Conservation (phyloP, 2,888 invertebrate species). For the Zelleria hepariella region DNA sequence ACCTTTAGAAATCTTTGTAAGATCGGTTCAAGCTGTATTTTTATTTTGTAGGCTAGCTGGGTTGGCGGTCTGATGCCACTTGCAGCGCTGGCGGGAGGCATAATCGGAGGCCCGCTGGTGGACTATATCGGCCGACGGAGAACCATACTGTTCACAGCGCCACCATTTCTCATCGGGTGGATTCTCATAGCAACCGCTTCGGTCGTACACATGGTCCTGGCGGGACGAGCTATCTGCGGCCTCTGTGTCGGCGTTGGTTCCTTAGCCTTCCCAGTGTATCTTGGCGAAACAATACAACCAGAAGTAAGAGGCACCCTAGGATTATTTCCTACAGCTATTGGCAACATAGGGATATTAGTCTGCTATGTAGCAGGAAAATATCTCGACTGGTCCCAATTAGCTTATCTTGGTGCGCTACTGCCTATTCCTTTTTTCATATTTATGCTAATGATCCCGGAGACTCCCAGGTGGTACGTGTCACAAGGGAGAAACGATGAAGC, state of each 20-base stretch:
- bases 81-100: conserved; percentile 87
- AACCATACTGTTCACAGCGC: conserved; percentile 83
- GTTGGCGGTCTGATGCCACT: conserved; percentile 91
- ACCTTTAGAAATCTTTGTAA: not conserved
- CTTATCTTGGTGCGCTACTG: conserved; percentile 81
- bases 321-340: conserved; percentile 87
- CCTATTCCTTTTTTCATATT: conserved; percentile 85
- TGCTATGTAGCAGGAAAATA: conserved; percentile 86
- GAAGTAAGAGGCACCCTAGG: conserved; percentile 93
- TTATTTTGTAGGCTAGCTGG: conserved; percentile 80
- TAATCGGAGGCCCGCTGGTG: conserved; percentile 86
- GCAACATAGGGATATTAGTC: conserved; percentile 86
- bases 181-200: conserved; percentile 83
- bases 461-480: conserved; percentile 92
- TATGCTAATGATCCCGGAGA: conserved; percentile 91
- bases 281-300: conserved; percentile 94
- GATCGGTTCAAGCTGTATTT: not conserved
- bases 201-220: conserved; percentile 79
- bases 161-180: conserved; percentile 88
- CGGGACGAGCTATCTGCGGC: conserved; percentile 87
- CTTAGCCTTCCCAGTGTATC: conserved; percentile 90
- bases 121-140: conserved; percentile 88
- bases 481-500: conserved; percentile 83
- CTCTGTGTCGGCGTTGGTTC: conserved; percentile 91
- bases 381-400: conserved; percentile 86